Base-by-base conservation (phyloP, 1,140 invertebrate genomes). In the Paramacrobiotus metropolitanus region DNA sequence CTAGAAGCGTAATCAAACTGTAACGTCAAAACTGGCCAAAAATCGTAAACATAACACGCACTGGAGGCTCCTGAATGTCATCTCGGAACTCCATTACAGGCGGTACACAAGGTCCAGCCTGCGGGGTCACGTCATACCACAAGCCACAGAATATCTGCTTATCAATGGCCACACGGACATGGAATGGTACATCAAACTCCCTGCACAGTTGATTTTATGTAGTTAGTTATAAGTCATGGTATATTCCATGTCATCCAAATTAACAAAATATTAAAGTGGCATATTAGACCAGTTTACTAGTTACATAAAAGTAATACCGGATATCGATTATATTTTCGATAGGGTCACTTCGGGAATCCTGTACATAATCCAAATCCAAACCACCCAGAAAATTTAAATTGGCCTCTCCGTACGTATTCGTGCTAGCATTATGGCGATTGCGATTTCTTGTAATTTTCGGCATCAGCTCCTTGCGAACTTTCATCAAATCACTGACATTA, bases 131-230 rank as follows among this genome's bases (percentile, higher is more conserved):
- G 20, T 82, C 82, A 71, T 97, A 99, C 94, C 94, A 99, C 28
- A 80, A 78, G 1, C 93, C 93, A 67, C 91, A 90, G 74, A 90
- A 95, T 64, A 98, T 86, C 69, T 88, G 84, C 68, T 84, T 75
- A 73, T 98, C 93, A 68, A 96, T 98, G 18, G 91, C 92, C 0
- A 97, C 91, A 64, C 94, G 76, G 0, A 95, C 83, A 72, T 97
- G 92, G 75, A 92, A 96, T 0, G 92, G 92, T 0, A 99, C 87
- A 79, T 98, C 94, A 73, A 97, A 83, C 75, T 99, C 94, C 69
- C 93, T 84, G 68, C 60, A 61, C 64, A 62, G 59, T n/a, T n/a
- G n/a, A n/a, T n/a, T n/a, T n/a, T n/a, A n/a, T n/a, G n/a, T n/a
- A n/a, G n/a, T n/a, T n/a, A n/a, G n/a, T n/a, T n/a, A n/a, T n/a